Conservation (phyloP, 2,113 vertebrate species). For the Mixornis gularis region DNA sequence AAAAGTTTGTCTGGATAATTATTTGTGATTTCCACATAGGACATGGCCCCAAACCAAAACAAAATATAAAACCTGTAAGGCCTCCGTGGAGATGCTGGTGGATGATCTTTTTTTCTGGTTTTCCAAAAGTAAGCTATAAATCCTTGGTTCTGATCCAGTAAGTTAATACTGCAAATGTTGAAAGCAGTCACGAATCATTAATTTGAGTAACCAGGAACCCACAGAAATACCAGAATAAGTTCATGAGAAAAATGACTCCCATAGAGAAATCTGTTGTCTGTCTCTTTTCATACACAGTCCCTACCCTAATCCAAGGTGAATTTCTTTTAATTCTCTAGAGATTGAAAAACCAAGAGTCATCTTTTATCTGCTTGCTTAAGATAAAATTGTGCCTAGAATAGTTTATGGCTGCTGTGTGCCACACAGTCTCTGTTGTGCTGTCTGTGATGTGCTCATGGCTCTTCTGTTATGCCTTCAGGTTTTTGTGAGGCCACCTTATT, state of each 20-base stretch:
- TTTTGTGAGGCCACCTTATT: slow-evolving; percentile 11
- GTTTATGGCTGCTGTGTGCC: slow-evolving; percentile 1
- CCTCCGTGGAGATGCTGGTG: neutral
- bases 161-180: neutral
- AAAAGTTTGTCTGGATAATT: neutral
- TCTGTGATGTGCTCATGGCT: neutral
- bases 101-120: neutral
- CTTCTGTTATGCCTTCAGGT: neutral
- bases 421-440: neutral
- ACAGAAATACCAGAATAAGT: neutral
- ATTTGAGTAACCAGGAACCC: neutral
- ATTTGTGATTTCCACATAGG: neutral
- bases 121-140: neutral
- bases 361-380: slow-evolving; percentile 15
- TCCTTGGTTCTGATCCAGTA: neutral
- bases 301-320: neutral
- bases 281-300: neutral
- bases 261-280: neutral
- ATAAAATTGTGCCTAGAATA: slow-evolving; percentile 6
- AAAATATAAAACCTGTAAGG: neutral
- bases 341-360: neutral
- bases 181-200: slow-evolving; percentile 14
- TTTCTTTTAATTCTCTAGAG: neutral
- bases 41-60: neutral
- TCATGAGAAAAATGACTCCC: neutral